Conservation (phyloP, 2,113 vertebrate genomes). For the Saguinus midas region DNA sequence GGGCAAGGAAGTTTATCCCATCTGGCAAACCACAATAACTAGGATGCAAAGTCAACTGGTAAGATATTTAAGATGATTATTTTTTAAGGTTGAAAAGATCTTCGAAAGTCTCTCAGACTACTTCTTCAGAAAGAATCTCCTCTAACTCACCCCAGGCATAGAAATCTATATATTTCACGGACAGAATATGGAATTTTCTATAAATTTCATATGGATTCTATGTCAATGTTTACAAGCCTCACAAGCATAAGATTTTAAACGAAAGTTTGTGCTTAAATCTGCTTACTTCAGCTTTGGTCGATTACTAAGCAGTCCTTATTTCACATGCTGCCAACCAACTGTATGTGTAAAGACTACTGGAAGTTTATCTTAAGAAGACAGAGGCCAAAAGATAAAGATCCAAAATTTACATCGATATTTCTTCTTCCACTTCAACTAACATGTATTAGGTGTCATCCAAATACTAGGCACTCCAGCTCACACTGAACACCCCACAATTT, state of each 20-base stretch:
- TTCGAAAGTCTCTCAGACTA: slow-evolving; percentile 24
- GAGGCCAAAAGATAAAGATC: neutral
- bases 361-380: neutral
- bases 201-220: slow-evolving; percentile 33
- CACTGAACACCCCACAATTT: neutral
- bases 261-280: slow-evolving; percentile 19
- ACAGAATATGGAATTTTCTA: slow-evolving; percentile 29
- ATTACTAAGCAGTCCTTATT: neutral
- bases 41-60: neutral
- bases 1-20: neutral
- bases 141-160: neutral
- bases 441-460: neutral
- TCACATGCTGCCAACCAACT: neutral
- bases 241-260: neutral
- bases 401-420: neutral
- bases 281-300: neutral
- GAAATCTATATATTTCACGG: slow-evolving; percentile 39
- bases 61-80: slow-evolving; percentile 49
- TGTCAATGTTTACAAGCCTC: neutral
- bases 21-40: slow-evolving; percentile 49
- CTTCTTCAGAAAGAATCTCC: slow-evolving; percentile 38
- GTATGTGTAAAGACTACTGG: neutral
- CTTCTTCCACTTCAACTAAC: neutral
- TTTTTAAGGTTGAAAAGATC: slow-evolving; percentile 2
- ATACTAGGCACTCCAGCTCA: neutral